A percentile compares a stretch with the other conserved stretches of the same genome.
Conservation (phyloP, 2,888 invertebrate species). For the Cepaea hortensis region DNA sequence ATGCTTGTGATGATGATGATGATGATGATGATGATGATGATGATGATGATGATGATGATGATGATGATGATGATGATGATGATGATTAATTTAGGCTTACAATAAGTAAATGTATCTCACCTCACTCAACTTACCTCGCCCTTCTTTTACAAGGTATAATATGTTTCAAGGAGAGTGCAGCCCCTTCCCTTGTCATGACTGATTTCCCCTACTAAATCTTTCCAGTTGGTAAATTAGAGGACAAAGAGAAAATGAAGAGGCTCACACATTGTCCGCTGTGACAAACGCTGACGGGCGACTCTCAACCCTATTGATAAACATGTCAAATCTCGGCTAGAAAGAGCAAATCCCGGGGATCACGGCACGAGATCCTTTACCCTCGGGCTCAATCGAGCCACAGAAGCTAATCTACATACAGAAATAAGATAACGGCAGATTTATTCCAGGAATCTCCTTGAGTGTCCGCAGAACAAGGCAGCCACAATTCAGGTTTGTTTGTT, state of each 20-base stretch:
- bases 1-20: no score
- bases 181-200: no score
- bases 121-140: no score
- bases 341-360: conserved; percentile 17
- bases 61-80: no score
- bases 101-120: no score
- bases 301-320: conserved; percentile 34
- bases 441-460: background rate
- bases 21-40: no score
- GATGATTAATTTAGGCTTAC: no score
- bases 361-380: conserved; percentile 18
- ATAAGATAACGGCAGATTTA: background rate
- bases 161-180: no score
- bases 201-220: background rate
- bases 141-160: no score
- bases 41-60: no score
- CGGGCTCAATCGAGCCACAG: conserved; percentile 25
- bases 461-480: conserved; percentile 6
- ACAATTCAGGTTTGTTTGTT: conserved; percentile 3
- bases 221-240: conserved; percentile 1
- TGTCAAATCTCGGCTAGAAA: conserved; percentile 20
- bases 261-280: background rate
- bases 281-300: conserved; percentile 24
- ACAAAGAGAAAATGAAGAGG: background rate
- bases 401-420: conserved; percentile 42